A percentile compares a stretch with the other conserved stretches of the same genome.
phyloP scores from a whole-genome alignment of 2,113 vertebrate genomes.

The Phalacrocorax aristotelis region DNA sequence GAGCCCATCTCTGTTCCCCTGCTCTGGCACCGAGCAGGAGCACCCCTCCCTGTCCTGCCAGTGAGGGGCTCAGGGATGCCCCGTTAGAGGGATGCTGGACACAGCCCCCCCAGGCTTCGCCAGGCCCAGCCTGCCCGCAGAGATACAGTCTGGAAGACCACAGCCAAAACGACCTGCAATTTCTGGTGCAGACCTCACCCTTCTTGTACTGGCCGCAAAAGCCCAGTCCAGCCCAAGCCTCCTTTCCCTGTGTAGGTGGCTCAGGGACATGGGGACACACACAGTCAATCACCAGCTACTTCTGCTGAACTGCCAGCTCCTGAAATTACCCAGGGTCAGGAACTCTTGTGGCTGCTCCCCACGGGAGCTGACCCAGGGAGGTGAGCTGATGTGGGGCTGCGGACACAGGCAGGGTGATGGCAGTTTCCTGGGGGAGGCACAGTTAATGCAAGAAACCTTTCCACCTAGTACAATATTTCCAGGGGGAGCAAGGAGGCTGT shows the following conservation, averaged over 20 bases:
- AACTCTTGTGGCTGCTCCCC: not conserved
- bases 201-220: not conserved
- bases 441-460: not conserved
- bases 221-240: not conserved
- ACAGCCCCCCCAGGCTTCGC: not conserved
- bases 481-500: not conserved
- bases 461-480: not conserved
- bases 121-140: not conserved
- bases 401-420: not conserved
- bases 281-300: accelerated
- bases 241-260: not conserved
- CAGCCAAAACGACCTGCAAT: not conserved
- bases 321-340: not conserved
- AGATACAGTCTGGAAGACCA: not conserved
- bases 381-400: not conserved
- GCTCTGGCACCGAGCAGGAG: not conserved
- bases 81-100: accelerated
- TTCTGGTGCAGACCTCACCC: not conserved
- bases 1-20: not conserved
- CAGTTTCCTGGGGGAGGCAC: not conserved
- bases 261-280: not conserved
- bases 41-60: not conserved
- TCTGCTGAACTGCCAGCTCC: not conserved
- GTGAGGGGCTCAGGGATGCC: accelerated
- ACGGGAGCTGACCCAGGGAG: not conserved